A percentile compares a stretch with the other conserved stretches of the same genome.
phyloP scores from a whole-genome alignment of 1,140 invertebrate genomes.

The Ladona fulva region DNA sequence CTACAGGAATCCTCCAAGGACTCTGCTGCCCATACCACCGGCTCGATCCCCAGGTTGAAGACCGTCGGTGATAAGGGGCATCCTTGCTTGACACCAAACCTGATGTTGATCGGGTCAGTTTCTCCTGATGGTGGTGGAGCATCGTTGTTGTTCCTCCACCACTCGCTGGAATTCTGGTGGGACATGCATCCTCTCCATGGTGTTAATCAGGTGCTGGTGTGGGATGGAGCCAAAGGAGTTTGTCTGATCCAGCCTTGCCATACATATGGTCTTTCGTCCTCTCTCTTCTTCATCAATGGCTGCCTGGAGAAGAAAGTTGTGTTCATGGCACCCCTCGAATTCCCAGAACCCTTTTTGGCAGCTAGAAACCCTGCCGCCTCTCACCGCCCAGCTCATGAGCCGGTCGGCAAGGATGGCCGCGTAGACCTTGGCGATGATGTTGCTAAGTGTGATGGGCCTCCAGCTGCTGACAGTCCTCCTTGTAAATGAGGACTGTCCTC shows the following conservation, averaged over 20 bases:
- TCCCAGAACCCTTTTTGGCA: slow-evolving; percentile 24
- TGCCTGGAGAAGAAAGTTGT: slow-evolving; percentile 22
- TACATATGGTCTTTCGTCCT: background rate
- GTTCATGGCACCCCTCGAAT: slow-evolving; percentile 24
- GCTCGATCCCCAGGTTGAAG: slow-evolving; percentile 30
- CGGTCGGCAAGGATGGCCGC: slow-evolving; percentile 12
- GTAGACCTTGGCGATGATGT: slow-evolving; percentile 21
- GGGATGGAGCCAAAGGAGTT: slow-evolving; percentile 17
- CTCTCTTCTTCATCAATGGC: slow-evolving; percentile 12
- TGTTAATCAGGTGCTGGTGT: slow-evolving; percentile 15
- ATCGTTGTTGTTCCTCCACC: slow-evolving; percentile 16
- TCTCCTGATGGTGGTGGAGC: slow-evolving; percentile 12
- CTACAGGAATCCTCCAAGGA: background rate
- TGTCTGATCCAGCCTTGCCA: slow-evolving; percentile 16
- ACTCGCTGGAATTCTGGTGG: background rate
- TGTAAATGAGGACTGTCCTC: slow-evolving; percentile 20
- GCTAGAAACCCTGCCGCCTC: background rate
- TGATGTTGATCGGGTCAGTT: slow-evolving; percentile 4
- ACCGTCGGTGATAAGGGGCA: too few relatives aligned
- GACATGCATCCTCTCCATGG: background rate
- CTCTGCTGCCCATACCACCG: background rate
- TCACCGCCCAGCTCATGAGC: slow-evolving; percentile 16
- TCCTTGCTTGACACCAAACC: too few relatives aligned
- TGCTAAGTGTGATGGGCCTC: slow-evolving; percentile 19
- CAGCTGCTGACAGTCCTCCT: slow-evolving; percentile 17